These are phyloP conservation scores for Ruditapes philippinarum DNA, from an alignment of 1,140 invertebrate genomes.

Conservation along the genomic window DNA sequence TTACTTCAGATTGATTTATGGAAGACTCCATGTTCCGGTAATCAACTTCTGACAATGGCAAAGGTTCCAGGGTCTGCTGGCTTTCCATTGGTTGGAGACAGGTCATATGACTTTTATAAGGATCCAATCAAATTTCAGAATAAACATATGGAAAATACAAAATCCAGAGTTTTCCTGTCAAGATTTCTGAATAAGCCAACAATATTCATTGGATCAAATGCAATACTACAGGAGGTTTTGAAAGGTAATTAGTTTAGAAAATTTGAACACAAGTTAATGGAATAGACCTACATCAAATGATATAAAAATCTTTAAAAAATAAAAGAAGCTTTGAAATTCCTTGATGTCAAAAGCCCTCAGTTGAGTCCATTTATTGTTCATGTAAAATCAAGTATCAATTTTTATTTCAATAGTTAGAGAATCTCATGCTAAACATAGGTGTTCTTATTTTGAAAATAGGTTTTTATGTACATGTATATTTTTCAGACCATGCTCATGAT, in stretches of 20 bases:
- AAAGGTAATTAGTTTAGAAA: constrained; percentile 72
- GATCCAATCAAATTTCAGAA: constrained; percentile 78
- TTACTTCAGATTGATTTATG: no score
- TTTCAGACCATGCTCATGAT: constrained; percentile 72
- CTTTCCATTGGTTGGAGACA: constrained; percentile 80
- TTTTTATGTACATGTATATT: neutral
- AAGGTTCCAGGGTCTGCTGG: constrained; percentile 78
- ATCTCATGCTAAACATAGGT: no score
- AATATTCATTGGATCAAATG: constrained; percentile 80
- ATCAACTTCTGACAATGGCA: no score
- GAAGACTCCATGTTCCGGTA: no score
- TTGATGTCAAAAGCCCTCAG: no score
- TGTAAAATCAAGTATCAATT: no score
- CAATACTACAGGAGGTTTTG: constrained; percentile 74
- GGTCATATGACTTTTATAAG: constrained; percentile 80
- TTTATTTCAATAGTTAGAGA: no score
- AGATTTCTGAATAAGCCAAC: constrained; percentile 82
- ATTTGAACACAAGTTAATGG: neutral
- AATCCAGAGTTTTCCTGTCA: constrained; percentile 76
- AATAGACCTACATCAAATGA: no score
- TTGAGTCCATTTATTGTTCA: no score
- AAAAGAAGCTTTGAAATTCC: neutral
- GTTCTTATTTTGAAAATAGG: no score
- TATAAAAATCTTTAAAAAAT: no score
- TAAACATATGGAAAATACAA: constrained; percentile 71